Evolutionary conservation across 2,888 invertebrate species (phyloP), one percentile per base, ranked within the genome.

Genomic region (Lasioglossum pauxillum): DNA sequence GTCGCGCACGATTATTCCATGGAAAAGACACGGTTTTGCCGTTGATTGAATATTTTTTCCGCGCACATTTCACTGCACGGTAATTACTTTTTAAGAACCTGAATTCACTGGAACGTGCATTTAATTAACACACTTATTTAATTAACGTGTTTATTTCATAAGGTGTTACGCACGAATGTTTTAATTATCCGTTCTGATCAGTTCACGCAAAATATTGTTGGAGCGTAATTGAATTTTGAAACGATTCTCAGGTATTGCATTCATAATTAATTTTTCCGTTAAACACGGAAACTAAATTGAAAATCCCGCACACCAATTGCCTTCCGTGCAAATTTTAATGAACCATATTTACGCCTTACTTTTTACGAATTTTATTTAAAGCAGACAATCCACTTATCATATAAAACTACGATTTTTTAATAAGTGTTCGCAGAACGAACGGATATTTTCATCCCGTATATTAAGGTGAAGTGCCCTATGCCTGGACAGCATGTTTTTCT

Each of bases 31-130:
- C 69, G n/a, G 12, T 5, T 44, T 31, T 19, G 69, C 38, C 69
- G 69, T 71, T 71, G n/a, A 71, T 71, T 71, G 69, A 38, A 71
- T 71, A n/a, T 71, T 41, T 71, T 71, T 71, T 38, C 4, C 67
- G 19, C 1, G 14, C 41, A 41, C 23, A 14, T n/a, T n/a, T 41
- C 69, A 5, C 41, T 41, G 69, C 35, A n/a, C 41, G 14, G 1
- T 71, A 71, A 71, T 71, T 71, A 71, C 38, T 71, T 41, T 67
- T 67, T 67, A 67, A 35, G 67, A 67, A 67, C 35, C 3, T 0
- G 67, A 67, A 16, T 7, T 23, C 67, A 10, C 10, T 7, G 67
- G 10, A 23, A 10, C 67, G 19, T 38, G 31, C 8, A 23, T 67
- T 67, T 35, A 67, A 67, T 69, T 69, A 69, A 41, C 38, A 16